Evolutionary conservation across 2,888 invertebrate genomes (phyloP), one percentile per base, ranked within the genome.

Genomic region (Chouioia cunea): DNA sequence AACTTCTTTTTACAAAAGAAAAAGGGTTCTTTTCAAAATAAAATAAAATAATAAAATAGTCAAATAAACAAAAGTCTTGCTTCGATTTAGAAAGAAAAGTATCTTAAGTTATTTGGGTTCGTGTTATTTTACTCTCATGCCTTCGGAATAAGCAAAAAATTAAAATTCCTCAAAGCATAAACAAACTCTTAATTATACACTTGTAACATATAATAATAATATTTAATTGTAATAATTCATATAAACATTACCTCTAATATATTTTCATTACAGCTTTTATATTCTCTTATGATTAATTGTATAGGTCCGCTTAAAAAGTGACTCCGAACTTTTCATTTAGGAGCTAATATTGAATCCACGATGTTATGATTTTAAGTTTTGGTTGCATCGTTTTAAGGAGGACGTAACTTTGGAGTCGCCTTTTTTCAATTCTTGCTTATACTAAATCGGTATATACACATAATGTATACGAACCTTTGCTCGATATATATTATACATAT

Each of bases 211-310:
- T 77, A 64, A 78, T 80, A 80, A 78, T 82, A 79, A 76, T 76
- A 76, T 78, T 76, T 72, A 72, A 73, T 77, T 73, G 79, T 83
- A 82, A 80, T 83, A 81, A 82, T 82, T 79, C 81, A 83, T 84
- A 83, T 82, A 83, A 85, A 84, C 83, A 82, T 83, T 83, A 82
- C 79, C 77, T 81, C 81, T 82, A 82, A 81, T 80, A 71, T 79
- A 80, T 80, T 82, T 74, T 79, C 76, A 47, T 64, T 65, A 70
- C 70, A 70, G 63, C 47, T 59, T 46, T 68, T 69, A 65, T 36
- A 10, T 69, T 6, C 27, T 62, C 48, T 52, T 65, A 66, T 16
- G 36, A 15, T 63, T 47, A 54, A 62, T 54, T 72, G 47, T 18
- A 63, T 43, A 23, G 60, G n/a, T 27, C 44, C 65, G 44, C 59